Evolutionary conservation across 2,113 vertebrate species (phyloP), one percentile per base, ranked within the genome.

Genomic region (Riparia riparia): DNA sequence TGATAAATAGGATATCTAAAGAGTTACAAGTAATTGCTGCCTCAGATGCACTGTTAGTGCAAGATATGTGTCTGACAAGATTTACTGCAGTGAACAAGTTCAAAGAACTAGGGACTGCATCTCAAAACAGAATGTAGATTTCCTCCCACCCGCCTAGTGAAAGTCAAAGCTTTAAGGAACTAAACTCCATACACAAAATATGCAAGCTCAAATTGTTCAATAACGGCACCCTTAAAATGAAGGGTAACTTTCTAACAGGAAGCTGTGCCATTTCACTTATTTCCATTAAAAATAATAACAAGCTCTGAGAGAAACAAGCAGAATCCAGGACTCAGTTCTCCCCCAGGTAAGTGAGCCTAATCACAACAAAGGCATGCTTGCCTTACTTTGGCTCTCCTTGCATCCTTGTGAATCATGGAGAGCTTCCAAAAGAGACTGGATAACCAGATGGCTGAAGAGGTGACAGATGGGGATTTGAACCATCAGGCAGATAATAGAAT

Each of bases 401-500:
- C 37, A 82, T 57, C 63, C 66, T 92, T 76, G 70, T 85, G 61
- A 53, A 76, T 74, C 57, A 65, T 32, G 65, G 60, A 86, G 57
- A 82, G 31, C 28, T 96, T 91, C 92, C 78, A 82, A 72, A 82
- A 61, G 61, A 82, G 41, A 72, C 37, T 65, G 63, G 37, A 69
- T 26, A 72, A 78, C 85, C 92, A 94, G 82, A 93, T 85, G 87
- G 87, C 66, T 85, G 37, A 95, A 87, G 66, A 90, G 57, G 92
- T 85, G 85, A 85, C 87, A 96, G 82, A 91, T 56, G 61, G 73
- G 22, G 9, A 65, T 79, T 49, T 41, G 73, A 93, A 68, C 70
- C 70, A 87, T 41, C 82, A 85, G 68, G 42, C 7, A 12, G 16
- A 77, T 61, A 83, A 78, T 0, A 72, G 81, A 91, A 73, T 82